These are phyloP conservation scores for Folsomia manolachei DNA, from an alignment of 2,888 invertebrate genomes.

Conservation along the genomic window DNA sequence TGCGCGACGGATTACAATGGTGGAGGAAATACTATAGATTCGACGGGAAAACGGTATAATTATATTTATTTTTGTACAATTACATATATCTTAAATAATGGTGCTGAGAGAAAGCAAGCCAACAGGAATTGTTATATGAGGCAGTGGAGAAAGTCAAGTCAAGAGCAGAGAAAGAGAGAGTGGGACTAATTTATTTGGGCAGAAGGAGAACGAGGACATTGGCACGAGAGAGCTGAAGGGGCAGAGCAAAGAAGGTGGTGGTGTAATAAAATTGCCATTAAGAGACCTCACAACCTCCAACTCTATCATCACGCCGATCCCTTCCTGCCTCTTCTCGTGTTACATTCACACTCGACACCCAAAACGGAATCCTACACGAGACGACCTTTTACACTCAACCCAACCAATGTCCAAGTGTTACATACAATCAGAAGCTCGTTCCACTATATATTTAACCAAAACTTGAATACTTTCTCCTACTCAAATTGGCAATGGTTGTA, in stretches of 20 bases:
- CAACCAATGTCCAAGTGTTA: not conserved
- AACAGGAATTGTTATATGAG: not conserved
- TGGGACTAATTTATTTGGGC: constrained; percentile 34
- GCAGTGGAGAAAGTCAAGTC: not conserved
- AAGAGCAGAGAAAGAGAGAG: constrained; percentile 4
- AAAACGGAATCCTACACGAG: not conserved
- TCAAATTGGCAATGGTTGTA: too few species aligned
- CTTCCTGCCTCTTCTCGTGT: too few species aligned
- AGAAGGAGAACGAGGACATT: constrained; percentile 7
- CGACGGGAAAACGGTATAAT: constrained; percentile 68
- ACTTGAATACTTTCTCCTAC: too few species aligned
- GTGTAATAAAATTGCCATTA: constrained; percentile 36
- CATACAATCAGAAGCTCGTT: too few species aligned
- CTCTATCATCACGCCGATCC: constrained; percentile 28
- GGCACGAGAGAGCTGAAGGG: constrained; percentile 11
- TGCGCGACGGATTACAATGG: constrained; percentile 62
- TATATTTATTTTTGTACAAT: constrained; percentile 44
- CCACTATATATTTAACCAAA: too few species aligned
- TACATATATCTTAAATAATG: not conserved
- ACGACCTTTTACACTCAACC: constrained; percentile 3
- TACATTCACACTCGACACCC: not conserved
- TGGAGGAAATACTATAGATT: constrained; percentile 67
- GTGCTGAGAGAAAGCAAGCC: not conserved
- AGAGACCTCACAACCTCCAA: constrained; percentile 29
- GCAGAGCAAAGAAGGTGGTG: constrained; percentile 23